Percentiles rank a stretch among this genome's conserved stretches.
These are phyloP conservation scores for Zaprionus gabonicus DNA, from an alignment of 1,140 invertebrate genomes.

Conservation along the genomic window DNA sequence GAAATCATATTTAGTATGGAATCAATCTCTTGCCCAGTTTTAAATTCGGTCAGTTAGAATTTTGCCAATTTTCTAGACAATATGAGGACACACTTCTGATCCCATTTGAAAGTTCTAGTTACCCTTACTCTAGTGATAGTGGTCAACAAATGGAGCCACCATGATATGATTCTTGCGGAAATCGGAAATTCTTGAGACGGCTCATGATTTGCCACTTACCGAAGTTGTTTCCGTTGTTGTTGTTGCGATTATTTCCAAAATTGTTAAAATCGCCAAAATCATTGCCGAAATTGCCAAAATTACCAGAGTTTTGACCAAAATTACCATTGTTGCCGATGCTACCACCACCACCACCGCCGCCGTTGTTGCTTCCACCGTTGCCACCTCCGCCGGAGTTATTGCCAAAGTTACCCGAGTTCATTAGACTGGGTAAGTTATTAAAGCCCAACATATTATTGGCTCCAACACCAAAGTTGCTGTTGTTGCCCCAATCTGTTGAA, in stretches of 20 bases:
- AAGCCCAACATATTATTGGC: constrained; percentile 81
- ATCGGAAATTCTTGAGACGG: constrained; percentile 12
- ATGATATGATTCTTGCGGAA: constrained; percentile 6
- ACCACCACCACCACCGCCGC: constrained; percentile 26
- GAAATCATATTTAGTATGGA: not conserved
- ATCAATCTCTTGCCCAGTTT: not conserved
- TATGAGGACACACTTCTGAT: not conserved
- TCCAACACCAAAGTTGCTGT: constrained; percentile 74
- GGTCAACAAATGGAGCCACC: constrained; percentile 7
- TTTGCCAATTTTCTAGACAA: constrained; percentile 5
- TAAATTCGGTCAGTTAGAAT: not conserved
- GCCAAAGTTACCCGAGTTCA: constrained; percentile 82
- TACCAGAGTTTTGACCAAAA: constrained; percentile 67
- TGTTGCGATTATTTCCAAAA: constrained; percentile 66
- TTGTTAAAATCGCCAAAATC: constrained; percentile 71
- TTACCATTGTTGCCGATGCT: constrained; percentile 47
- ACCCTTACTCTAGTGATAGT: not conserved
- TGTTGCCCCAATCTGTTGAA: constrained; percentile 68
- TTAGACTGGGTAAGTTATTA: constrained; percentile 74
- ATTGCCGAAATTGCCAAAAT: constrained; percentile 70
- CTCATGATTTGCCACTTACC: constrained; percentile 30
- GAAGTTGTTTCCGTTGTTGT: constrained; percentile 50
- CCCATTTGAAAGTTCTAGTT: not conserved
- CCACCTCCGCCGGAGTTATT: constrained; percentile 64
- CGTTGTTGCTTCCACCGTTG: constrained; percentile 19